Evolutionary conservation across 2,797 vertebrate genomes (phyloP).

Genomic region (Rhabdophis nuchalis): DNA sequence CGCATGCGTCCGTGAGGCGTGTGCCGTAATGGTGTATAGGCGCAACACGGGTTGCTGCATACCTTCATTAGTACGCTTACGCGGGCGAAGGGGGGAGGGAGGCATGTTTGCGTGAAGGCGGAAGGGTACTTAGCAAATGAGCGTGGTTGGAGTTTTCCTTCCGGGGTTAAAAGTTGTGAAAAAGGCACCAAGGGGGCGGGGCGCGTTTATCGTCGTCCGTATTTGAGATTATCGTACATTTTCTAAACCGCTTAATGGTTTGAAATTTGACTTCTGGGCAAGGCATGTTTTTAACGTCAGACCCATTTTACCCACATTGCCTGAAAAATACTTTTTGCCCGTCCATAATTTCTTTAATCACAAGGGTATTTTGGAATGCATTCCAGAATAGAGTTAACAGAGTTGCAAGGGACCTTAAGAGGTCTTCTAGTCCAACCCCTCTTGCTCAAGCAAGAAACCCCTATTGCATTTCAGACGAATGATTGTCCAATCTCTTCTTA

Average conservation of each 20-base stretch:
- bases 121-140: neutral
- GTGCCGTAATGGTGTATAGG: neutral
- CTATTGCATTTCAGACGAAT: neutral
- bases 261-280: neutral
- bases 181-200: neutral
- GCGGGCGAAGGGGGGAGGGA: neutral
- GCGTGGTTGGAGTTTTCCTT: neutral
- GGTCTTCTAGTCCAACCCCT: neutral
- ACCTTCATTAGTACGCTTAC: neutral
- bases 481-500: neutral
- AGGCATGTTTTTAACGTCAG: neutral
- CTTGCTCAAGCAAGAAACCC: neutral
- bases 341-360: neutral
- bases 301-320: neutral
- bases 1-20: constrained; percentile 20
- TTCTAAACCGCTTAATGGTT: neutral
- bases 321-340: neutral
- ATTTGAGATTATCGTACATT: too few species aligned
- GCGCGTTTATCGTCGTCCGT: neutral
- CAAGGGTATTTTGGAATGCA: neutral
- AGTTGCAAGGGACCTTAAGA: neutral
- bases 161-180: neutral
- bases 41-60: neutral
- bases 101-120: too few species aligned
- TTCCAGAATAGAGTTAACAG: neutral